A percentile compares a stretch with the other conserved stretches of the same genome.
These are phyloP conservation scores for Epinephelus coioides DNA, from an alignment of 2,797 vertebrate species.

Conservation along the genomic window DNA sequence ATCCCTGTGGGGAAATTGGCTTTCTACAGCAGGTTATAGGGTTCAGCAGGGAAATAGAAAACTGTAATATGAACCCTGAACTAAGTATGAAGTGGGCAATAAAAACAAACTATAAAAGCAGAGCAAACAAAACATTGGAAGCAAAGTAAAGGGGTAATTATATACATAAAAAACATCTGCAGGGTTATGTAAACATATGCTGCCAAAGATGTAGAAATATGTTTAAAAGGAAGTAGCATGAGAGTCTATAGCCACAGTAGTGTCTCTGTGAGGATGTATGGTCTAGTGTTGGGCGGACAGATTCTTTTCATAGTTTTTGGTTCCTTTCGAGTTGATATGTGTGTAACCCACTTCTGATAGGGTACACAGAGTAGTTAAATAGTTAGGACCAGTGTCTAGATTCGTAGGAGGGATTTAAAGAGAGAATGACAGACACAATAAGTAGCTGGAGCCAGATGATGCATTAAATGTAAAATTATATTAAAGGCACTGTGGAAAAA, in stretches of 20 bases:
- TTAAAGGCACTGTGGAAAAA: no score
- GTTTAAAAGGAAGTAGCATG: not conserved
- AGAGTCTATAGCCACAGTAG: not conserved
- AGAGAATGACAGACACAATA: no score
- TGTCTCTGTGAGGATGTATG: not conserved
- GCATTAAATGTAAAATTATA: no score
- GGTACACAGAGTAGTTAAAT: no score
- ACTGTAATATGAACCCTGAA: constrained; percentile 7
- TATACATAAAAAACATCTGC: not conserved
- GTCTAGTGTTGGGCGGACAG: not conserved
- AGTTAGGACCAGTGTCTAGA: no score
- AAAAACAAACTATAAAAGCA: constrained; percentile 32
- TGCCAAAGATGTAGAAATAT: constrained; percentile 2
- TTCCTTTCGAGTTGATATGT: not conserved
- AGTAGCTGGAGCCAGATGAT: no score
- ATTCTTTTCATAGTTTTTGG: not conserved
- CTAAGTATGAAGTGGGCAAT: constrained; percentile 16
- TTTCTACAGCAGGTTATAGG: constrained; percentile 21
- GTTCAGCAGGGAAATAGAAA: constrained; percentile 24
- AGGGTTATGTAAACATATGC: not conserved
- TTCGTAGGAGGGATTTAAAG: no score
- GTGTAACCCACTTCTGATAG: not conserved
- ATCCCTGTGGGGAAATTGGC: constrained; percentile 37
- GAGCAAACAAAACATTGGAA: constrained; percentile 23
- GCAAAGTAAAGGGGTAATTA: constrained; percentile 14